These are phyloP conservation scores for Clitarchus hookeri DNA, from an alignment of 2,888 invertebrate genomes.

Conservation along the genomic window DNA sequence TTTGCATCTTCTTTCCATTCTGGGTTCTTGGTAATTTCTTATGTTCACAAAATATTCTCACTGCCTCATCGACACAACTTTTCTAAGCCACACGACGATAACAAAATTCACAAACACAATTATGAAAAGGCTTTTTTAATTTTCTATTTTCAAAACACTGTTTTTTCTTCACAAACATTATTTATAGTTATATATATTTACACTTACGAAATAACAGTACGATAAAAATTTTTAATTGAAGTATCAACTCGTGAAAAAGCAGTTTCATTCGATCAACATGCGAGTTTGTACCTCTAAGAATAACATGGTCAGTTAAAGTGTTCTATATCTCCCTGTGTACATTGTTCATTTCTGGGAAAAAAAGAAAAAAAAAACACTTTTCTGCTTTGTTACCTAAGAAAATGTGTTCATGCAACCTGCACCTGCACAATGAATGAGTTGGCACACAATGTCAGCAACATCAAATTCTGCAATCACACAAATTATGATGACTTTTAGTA, in stretches of 20 bases:
- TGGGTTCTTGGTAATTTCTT: not conserved
- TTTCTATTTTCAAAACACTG: conserved; percentile 19
- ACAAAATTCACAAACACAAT: not conserved
- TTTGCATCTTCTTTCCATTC: not conserved
- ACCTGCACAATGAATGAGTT: not conserved
- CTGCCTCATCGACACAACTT: not conserved
- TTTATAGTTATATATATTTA: conserved; percentile 26
- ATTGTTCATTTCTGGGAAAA: not conserved
- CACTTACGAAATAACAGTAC: conserved; percentile 34
- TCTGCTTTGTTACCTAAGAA: not conserved
- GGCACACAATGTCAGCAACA: not conserved
- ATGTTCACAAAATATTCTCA: not conserved
- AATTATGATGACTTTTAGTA: not conserved
- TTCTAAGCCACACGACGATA: not conserved
- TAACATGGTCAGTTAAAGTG: not conserved
- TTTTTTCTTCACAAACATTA: conserved; percentile 23
- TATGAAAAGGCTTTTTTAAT: not conserved
- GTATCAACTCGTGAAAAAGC: conserved; percentile 35
- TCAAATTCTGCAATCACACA: not conserved
- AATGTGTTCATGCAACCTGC: not conserved
- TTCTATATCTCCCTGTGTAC: not conserved
- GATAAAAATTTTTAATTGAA: conserved; percentile 36
- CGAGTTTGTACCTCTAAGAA: conserved; percentile 1
- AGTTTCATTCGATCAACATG: conserved; percentile 8
- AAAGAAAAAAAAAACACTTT: not conserved